Base-by-base conservation (phyloP, 2,888 invertebrate genomes). In the Mactromeris polynyma region DNA sequence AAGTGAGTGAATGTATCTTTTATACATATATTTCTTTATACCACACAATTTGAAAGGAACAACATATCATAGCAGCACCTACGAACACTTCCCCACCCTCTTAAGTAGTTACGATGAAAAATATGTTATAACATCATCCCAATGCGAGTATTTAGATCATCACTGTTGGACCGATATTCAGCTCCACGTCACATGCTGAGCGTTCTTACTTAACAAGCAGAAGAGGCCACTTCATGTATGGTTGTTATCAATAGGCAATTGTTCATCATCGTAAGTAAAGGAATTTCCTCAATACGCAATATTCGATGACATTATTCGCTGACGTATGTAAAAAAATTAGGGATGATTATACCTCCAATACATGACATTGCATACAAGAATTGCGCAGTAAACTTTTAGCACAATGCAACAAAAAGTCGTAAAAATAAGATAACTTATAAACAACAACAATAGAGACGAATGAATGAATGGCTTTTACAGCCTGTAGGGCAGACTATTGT, bases 371-470 rank as follows among this genome's bases (percentile, higher is more conserved):
- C 58, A 73, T 33, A 17, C 17, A 33, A 33, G 73, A 73, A 73
- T 73, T 33, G 19, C 36, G 36, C 36, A 33, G 73, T 17, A 73
- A 73, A 73, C 36, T 14, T 73, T 73, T 19, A 31, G 26, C 36
- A 17, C 33, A 33, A 33, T 73, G 33, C 73, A 73, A 73, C 17
- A 2, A 36, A 14, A 33, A 36, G 73, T 36, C 33, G 36, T 73
- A 73, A 73, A 73, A 73, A 73, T 26, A 73, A 73, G 17, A 73
- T 73, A 33, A 73, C 31, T 36, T 17, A 73, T 33, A 73, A 73
- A 33, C 14, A 33, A 33, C 73, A 73, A 73, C 36, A 73, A 73
- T 36, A 73, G 33, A 69, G 69, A 19, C 31, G 9, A 11, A 31
- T 14, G 31, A 33, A 33, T 73, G 73, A 73, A 73, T 33, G 36